These are phyloP conservation scores for Leucopternis melanops DNA, from an alignment of 2,113 vertebrate species.

Conservation along the genomic window DNA sequence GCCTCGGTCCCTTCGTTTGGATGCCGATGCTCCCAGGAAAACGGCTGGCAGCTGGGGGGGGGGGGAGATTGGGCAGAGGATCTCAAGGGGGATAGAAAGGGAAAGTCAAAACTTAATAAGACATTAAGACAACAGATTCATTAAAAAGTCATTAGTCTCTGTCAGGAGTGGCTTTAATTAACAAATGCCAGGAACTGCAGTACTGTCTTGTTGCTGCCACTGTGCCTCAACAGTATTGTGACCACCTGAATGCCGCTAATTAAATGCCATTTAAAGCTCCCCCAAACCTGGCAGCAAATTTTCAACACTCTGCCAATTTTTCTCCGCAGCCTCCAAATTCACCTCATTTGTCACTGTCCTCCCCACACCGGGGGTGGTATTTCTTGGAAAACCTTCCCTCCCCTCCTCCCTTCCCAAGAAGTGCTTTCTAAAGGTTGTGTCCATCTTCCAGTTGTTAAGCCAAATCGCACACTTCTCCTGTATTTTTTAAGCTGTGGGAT, in stretches of 20 bases:
- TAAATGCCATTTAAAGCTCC: constrained; percentile 58
- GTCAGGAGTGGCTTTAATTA: constrained; percentile 62
- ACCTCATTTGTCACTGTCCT: constrained; percentile 51
- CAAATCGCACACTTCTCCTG: not conserved
- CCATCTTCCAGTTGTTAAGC: not conserved
- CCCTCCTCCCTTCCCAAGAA: not conserved
- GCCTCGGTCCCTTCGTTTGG: not conserved
- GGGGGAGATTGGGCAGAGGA: not conserved
- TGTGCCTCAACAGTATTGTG: constrained; percentile 7
- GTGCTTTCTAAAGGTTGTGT: not conserved
- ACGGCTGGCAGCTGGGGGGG: rapidly evolving
- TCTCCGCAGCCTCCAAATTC: not conserved
- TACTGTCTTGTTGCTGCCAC: not conserved
- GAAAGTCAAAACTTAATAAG: constrained; percentile 20
- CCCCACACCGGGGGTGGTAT: not conserved
- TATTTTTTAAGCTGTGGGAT: not conserved
- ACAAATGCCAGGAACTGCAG: constrained; percentile 36
- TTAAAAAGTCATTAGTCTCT: constrained; percentile 58
- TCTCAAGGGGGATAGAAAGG: not conserved
- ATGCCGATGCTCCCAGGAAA: not conserved
- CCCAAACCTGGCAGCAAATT: constrained; percentile 47
- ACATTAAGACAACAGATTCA: constrained; percentile 48
- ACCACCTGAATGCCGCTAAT: constrained; percentile 58
- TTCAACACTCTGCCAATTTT: constrained; percentile 21
- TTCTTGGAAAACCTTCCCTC: not conserved